These are phyloP conservation scores for Craterocephalus amniculus DNA, from an alignment of 2,797 vertebrate genomes.

Conservation along the genomic window DNA sequence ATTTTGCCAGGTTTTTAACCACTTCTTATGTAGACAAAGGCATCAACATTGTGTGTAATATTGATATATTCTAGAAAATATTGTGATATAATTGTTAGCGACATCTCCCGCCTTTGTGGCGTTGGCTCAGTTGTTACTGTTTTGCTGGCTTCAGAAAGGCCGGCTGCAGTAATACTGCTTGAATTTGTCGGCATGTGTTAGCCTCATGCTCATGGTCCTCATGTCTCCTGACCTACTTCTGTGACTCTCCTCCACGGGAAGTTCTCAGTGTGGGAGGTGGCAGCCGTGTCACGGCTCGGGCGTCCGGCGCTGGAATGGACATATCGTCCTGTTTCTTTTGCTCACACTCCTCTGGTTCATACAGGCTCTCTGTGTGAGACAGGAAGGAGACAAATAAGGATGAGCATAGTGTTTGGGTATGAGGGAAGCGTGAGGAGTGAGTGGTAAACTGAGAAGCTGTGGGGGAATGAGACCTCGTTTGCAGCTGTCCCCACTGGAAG, in stretches of 20 bases:
- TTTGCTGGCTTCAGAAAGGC: conserved; percentile 36
- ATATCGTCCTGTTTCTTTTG: conserved; percentile 21
- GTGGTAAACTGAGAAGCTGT: conserved; percentile 19
- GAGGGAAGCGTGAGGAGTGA: conserved; percentile 20
- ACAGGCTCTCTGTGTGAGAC: conserved; percentile 22
- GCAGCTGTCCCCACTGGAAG: not conserved
- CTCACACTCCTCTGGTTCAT: conserved; percentile 26
- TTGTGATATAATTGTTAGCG: too few relatives aligned
- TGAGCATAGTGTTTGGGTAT: conserved; percentile 32
- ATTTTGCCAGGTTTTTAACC: too few relatives aligned
- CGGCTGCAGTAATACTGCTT: conserved; percentile 36
- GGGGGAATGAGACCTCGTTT: not conserved
- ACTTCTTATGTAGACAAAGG: too few relatives aligned
- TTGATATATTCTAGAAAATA: too few relatives aligned
- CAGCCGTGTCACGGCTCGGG: not conserved
- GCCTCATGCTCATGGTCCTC: conserved; percentile 29
- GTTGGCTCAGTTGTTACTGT: not conserved
- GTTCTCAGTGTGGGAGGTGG: not conserved
- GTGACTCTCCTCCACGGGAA: conserved; percentile 4
- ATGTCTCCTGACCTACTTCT: conserved; percentile 55
- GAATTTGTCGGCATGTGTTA: conserved; percentile 29
- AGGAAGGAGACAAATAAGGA: conserved; percentile 30
- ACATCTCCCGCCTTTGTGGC: too few relatives aligned
- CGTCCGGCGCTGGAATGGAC: not conserved
- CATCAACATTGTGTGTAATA: too few relatives aligned